Percentiles rank a stretch among this genome's conserved stretches.
Conservation (phyloP, 2,888 invertebrate species). For the Leptothorax acervorum region DNA sequence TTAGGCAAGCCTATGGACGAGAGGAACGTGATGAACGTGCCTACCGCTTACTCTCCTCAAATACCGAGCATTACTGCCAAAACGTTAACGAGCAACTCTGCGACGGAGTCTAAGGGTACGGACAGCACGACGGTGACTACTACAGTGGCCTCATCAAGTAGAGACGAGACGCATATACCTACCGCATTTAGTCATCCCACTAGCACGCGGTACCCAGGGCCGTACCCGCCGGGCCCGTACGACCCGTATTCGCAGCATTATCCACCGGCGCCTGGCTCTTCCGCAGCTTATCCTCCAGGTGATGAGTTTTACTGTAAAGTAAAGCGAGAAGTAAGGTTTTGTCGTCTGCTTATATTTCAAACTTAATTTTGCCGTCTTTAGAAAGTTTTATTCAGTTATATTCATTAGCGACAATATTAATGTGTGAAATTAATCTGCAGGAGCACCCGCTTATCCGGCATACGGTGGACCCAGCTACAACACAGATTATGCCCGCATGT, state of each 20-base stretch:
- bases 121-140: conserved; percentile 68
- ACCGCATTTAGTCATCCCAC: conserved; percentile 84
- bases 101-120: conserved; percentile 66
- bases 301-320: conserved; percentile 74
- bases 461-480: conserved; percentile 84
- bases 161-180: conserved; percentile 81
- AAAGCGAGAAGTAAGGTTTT: not conserved
- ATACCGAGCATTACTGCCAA: conserved; percentile 71
- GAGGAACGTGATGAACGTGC: conserved; percentile 69
- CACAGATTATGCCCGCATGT: conserved; percentile 84
- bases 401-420: conserved; percentile 47
- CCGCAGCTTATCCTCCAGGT: conserved; percentile 82
- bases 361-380: not conserved
- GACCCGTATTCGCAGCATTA: conserved; percentile 84
- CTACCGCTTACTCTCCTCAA: conserved; percentile 74
- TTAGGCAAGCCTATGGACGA: conserved; percentile 71
- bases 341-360: not conserved
- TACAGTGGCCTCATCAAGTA: conserved; percentile 67
- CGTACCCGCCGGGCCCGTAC: conserved; percentile 83
- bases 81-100: conserved; percentile 66
- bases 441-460: conserved; percentile 82
- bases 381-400: not conserved
- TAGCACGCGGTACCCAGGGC: conserved; percentile 80
- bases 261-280: conserved; percentile 81
- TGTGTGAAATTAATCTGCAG: conserved; percentile 66